Base-by-base conservation (phyloP, 37 sponge, comb jelly and placozoan species). In the Cliona cf. orientalis region DNA sequence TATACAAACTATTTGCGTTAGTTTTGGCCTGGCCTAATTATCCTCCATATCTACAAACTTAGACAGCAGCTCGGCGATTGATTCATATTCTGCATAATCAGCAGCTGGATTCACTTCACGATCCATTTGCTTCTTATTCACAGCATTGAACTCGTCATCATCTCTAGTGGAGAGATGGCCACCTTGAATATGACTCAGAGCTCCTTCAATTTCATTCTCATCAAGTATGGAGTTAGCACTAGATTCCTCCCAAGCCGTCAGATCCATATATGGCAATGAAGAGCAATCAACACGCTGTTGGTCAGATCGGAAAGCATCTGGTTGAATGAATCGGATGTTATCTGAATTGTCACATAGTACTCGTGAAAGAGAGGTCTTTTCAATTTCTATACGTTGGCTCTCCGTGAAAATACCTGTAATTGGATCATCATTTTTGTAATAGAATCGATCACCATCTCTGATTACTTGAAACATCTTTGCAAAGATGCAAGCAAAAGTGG, bases 381-480 rank as follows among this genome's bases (percentile, higher is more conserved):
- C 38, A 2, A 92, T 83, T 32, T 85, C 83, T 19, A 0, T 17
- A 17, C 84, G 66, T 44, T 96, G 93, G 5, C 36, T 72, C 25
- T 64, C 26, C 21, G 91, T 90, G 80, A 92, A 92, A 4, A 87
- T n/a, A n/a, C n/a, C n/a, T n/a, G n/a, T n/a, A n/a, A 49, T 49
- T 19, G 17, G 17, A 49, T 92, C 95, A 23, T 76, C 74, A 58
- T 85, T 85, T 35, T 87, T 76, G 74, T 90, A 97, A 82, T 73
- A 97, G 86, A 94, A 97, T 32, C 98, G 73, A 78, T 97, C 98
- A 14, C 98, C 98, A 67, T 90, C 91, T 58, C 98, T 75, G 19
- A 90, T 46, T 32, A 76, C 66, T 25, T 49, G 78, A 68, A 97
- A 97, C 32, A 86, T 80, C 33, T 81, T 71, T 11, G 83, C 89